Evolutionary conservation across 53 echinoderm and acorn worm genomes (phyloP), one percentile per base, ranked within the genome.

Genomic region (Arbacia lixula): DNA sequence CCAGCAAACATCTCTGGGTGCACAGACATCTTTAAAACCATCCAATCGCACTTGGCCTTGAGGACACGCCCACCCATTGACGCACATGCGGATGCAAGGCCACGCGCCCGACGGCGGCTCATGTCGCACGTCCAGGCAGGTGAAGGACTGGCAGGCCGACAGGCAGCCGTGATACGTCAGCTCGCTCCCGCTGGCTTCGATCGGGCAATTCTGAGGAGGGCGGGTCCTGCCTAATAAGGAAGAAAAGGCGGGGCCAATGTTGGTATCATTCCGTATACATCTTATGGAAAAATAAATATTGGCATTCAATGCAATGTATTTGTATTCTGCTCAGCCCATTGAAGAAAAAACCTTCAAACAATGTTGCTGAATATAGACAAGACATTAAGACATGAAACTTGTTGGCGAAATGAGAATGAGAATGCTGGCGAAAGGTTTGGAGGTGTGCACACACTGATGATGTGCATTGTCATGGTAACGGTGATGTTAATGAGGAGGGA

Each of bases 11-110:
- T 60, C 40, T 26, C 79, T 36, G 12, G 39, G 4, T 30, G 42
- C 60, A 40, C 79, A 78, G 39, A 78, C 36, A 28, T 78, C 79
- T 12, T 1, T 60, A 41, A 39, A 60, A 60, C 79, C 79, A 17
- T 78, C 60, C 14, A 78, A 34, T 17, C 22, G 58, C 4, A 43
- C 79, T 25, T 78, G 39, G 11, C 61, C 79, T 11, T 4, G 60
- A 12, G 79, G 79, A 60, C 79, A 78, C 79, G 79, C 79, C 79
- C 79, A 78, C 42, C 79, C 79, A 41, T 60, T 78, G 14, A 78
- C 79, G 60, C 60, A 78, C 58, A 78, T 78, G 21, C 79, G 60
- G 6, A 78, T 60, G 34, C 79, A 60, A 0, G 79, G 79, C 79
- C 79, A 78, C 40, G 42, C 34, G 19, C 79, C 79, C 4, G 79